A percentile compares a stretch with the other conserved stretches of the same genome.
phyloP scores from a whole-genome alignment of 2,113 vertebrate genomes.

The Eptesicus fuscus region DNA sequence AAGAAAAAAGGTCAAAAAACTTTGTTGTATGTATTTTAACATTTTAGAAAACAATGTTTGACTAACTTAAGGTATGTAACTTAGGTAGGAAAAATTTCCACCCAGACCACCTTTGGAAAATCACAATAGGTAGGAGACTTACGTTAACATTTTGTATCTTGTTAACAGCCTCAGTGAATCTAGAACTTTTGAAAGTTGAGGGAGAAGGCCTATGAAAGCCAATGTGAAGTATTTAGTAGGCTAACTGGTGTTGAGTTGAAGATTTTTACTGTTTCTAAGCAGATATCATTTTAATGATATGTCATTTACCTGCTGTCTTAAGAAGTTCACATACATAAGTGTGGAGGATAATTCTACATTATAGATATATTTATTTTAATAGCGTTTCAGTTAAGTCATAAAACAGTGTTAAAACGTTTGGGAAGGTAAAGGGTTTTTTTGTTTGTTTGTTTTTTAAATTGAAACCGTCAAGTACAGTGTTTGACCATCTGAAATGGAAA shows the following conservation, averaged over 20 bases:
- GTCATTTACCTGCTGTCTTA: slow-evolving; percentile 72
- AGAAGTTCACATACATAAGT: slow-evolving; percentile 48
- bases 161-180: slow-evolving; percentile 36
- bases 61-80: slow-evolving; percentile 55
- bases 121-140: not conserved
- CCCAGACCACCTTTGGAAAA: slow-evolving; percentile 41
- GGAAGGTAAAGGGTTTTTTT: slow-evolving; percentile 6
- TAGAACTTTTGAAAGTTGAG: slow-evolving; percentile 52
- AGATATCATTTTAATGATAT: slow-evolving; percentile 55
- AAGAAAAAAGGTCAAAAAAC: not conserved
- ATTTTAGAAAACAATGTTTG: slow-evolving; percentile 56
- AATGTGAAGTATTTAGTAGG: slow-evolving; percentile 58
- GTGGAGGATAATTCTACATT: slow-evolving; percentile 51
- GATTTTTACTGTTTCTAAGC: slow-evolving; percentile 44
- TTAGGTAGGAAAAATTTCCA: slow-evolving; percentile 61
- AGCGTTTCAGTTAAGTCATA: slow-evolving; percentile 63
- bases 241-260: slow-evolving; percentile 56
- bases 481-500: not conserved
- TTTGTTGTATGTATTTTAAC: slow-evolving; percentile 48
- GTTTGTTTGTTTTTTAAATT: slow-evolving; percentile 4
- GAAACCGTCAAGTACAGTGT: slow-evolving; percentile 45
- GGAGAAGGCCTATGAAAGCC: slow-evolving; percentile 69
- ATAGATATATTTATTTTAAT: slow-evolving; percentile 71
- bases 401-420: slow-evolving; percentile 73
- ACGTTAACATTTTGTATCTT: slow-evolving; percentile 46